Evolutionary conservation across 2,888 invertebrate species (phyloP).

Genomic region (Cerastoderma edule): DNA sequence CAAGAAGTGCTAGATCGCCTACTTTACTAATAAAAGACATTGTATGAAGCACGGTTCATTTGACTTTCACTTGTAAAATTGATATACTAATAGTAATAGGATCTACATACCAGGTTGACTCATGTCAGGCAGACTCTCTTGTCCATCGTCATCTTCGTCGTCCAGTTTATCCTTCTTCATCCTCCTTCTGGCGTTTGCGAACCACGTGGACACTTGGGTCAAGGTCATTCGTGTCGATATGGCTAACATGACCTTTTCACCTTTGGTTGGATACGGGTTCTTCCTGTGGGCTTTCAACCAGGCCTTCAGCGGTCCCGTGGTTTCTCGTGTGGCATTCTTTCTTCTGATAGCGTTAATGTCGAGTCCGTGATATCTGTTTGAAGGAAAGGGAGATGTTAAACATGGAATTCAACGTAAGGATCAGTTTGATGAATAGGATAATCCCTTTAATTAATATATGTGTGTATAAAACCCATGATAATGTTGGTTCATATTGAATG

Average conservation of each 20-base stretch:
- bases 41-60: too few species aligned
- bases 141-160: slow-evolving; percentile 61
- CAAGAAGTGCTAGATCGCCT: too few species aligned
- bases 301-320: slow-evolving; percentile 97
- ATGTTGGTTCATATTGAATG: too few species aligned
- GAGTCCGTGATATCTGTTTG: slow-evolving; percentile 35
- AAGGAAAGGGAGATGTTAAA: too few species aligned
- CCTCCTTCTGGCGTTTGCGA: slow-evolving; percentile 95
- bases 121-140: slow-evolving; percentile 72
- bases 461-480: too few species aligned
- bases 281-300: slow-evolving; percentile 98
- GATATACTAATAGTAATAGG: too few species aligned
- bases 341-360: slow-evolving; percentile 95
- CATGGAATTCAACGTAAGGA: too few species aligned
- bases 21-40: too few species aligned
- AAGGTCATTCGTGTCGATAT: slow-evolving; percentile 97
- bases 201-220: slow-evolving; percentile 96
- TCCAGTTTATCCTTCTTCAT: slow-evolving; percentile 98
- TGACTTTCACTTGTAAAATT: too few species aligned
- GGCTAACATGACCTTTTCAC: slow-evolving; percentile 97
- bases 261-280: slow-evolving; percentile 98
- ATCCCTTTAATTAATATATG: too few species aligned
- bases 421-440: too few species aligned
- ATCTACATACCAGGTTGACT: neutral
- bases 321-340: slow-evolving; percentile 98